Evolutionary conservation across 1,140 invertebrate species (phyloP).

Genomic region (Andrena cerasifolii): DNA sequence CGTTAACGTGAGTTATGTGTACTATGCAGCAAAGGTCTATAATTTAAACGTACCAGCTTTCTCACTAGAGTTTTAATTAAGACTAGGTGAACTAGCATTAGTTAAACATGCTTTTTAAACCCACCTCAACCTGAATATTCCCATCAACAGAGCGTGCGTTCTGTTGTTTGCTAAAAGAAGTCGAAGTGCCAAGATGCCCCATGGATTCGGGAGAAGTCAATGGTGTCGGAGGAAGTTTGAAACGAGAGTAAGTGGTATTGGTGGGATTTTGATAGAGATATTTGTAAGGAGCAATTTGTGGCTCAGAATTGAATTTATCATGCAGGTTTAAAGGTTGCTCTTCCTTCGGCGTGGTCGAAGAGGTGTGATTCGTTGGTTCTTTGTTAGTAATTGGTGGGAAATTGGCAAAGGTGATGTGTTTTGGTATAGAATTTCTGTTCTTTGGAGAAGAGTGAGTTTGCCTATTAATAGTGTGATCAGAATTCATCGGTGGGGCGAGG

Average conservation of each 20-base stretch:
- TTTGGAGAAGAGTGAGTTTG: slow-evolving; percentile 70
- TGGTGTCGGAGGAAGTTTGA: slow-evolving; percentile 77
- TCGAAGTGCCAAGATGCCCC: slow-evolving; percentile 65
- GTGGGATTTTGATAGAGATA: slow-evolving; percentile 48
- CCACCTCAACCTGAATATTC: slow-evolving; percentile 78
- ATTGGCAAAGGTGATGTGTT: slow-evolving; percentile 73
- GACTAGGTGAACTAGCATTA: slow-evolving; percentile 50
- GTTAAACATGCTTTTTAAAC: slow-evolving; percentile 74
- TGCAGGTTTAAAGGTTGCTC: slow-evolving; percentile 57
- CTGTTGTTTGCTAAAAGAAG: slow-evolving; percentile 76
- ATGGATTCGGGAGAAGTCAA: slow-evolving; percentile 73
- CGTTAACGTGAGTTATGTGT: neutral
- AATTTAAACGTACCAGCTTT: slow-evolving; percentile 25
- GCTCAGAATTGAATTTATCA: slow-evolving; percentile 57
- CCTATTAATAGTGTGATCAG: slow-evolving; percentile 64
- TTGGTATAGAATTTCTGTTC: slow-evolving; percentile 61
- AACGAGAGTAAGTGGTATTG: slow-evolving; percentile 64
- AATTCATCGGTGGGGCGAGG: slow-evolving; percentile 57
- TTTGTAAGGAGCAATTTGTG: slow-evolving; percentile 56
- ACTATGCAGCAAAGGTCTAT: neutral
- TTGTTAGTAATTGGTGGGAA: slow-evolving; percentile 64
- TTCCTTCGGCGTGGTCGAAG: slow-evolving; percentile 25
- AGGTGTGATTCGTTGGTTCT: slow-evolving; percentile 18
- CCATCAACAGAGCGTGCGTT: slow-evolving; percentile 81
- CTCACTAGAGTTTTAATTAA: slow-evolving; percentile 1